Evolutionary conservation across 92 coral and sea anemone species (phyloP), one percentile per base, ranked within the genome.

Genomic region (Palythoa grandis): DNA sequence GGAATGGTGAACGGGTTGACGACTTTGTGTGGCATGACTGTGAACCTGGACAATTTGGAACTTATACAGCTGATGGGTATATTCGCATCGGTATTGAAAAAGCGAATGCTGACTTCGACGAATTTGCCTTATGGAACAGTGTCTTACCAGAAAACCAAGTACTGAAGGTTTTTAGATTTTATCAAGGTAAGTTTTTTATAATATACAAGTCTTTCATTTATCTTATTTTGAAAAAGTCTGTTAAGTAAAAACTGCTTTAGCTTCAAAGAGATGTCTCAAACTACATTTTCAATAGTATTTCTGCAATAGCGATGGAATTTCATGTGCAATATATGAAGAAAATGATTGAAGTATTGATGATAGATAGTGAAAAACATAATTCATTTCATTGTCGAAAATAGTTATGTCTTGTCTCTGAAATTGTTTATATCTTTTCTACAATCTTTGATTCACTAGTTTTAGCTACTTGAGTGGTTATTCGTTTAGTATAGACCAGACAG

Each of bases 51-150:
- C 2, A 61, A 57, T 79, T 10, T 15, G 73, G 84, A 47, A 47
- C 72, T 22, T 3, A 60, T 20, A 63, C 72, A 6, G 25, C 50
- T 65, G 73, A 23, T 7, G 61, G 19, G 2, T 11, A 17, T 22
- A 79, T 38, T 14, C 56, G 73, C 12, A 61, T 79, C 7, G 84
- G 72, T 50, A 29, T 38, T 61, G 15, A 2, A 19, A 10, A 47
- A 79, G 72, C 84, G 15, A 47, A 38, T 48, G 84, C 84, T 39
- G 74, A 43, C 58, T 79, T 39, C 20, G 84, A 79, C 58, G 84
- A 79, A 3, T 40, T 79, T 40, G 84, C 84, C 23, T 63, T 65
- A 48, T 79, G 84, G 84, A 40, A 65, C 12, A 43, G 6, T 22
- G 84, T 79, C 7, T 24, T 79, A 63, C 60, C 52, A 11, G 38